Base-by-base conservation (phyloP, 1,140 invertebrate genomes). In the Frieseomelitta varia region DNA sequence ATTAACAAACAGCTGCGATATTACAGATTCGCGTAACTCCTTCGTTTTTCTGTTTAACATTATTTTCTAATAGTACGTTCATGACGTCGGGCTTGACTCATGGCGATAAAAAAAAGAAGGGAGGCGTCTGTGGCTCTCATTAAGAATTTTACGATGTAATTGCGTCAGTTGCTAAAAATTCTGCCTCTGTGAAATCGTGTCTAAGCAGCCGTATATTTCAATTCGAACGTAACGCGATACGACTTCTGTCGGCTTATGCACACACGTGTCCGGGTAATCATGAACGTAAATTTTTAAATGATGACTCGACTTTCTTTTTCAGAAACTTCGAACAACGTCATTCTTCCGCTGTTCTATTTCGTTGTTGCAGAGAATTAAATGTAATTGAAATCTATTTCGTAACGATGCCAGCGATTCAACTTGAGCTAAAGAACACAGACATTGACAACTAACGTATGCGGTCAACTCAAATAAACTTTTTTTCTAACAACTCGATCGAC, bases 131-230 rank as follows among this genome's bases (percentile, higher is more conserved):
- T 24, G n/a, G 30, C 6, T 6, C 30, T 68, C 72, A 47, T 82
- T 76, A 75, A 82, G 30, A 47, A 19, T 68, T 76, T 76, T 51
- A 82, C n/a, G 72, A 51, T 30, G n/a, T 24, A 69, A 58, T 34
- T 56, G 39, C 73, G 74, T 68, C 81, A 69, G 58, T 69, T 34
- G 30, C 34, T 14, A 77, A 83, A 77, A 69, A 69, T 51, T 77
- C 8, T 11, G 34, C 4, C 19, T 21, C 24, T 51, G 14, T 19
- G 2, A 68, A 67, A 53, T 14, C 11, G 39, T 24, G 19, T 76
- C 34, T 55, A 10, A 30, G 56, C 56, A n/a, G 4, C 53, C 27
- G 0, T 65, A 27, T 8, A 4, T 53, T 55, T 65, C 34, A 1
- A 15, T 1, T 61, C 19, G 6, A 55, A 24, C 12, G 39, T 68